Conservation (phyloP, 2,113 vertebrate genomes). For the Clupea harengus region DNA sequence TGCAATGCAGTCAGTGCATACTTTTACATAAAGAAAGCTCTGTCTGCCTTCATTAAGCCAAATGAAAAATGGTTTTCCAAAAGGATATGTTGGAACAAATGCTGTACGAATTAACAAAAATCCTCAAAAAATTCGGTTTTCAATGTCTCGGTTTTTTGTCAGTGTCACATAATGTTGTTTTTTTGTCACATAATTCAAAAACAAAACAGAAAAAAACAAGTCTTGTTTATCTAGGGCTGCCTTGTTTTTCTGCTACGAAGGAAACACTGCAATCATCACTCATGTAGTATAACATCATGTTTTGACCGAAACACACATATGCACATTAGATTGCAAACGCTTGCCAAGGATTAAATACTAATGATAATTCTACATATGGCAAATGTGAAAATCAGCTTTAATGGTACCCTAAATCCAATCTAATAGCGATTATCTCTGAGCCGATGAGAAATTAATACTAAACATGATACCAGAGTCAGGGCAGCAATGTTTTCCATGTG, state of each 20-base stretch:
- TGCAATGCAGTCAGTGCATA: conserved; percentile 30
- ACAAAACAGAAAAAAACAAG: conserved; percentile 7
- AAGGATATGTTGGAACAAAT: not conserved
- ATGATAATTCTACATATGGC: conserved; percentile 78
- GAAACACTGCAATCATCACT: not conserved
- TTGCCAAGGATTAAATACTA: conserved; percentile 63
- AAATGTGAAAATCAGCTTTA: conserved; percentile 70
- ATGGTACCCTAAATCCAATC: conserved; percentile 73
- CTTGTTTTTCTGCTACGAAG: not conserved
- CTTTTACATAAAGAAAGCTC: conserved; percentile 26
- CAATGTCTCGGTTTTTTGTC: not conserved
- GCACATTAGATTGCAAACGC: conserved; percentile 42
- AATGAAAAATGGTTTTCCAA: conserved; percentile 37
- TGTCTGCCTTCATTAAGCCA: conserved; percentile 47
- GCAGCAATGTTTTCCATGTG: conserved; percentile 19
- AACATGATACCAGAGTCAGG: conserved; percentile 59
- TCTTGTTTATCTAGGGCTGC: not conserved
- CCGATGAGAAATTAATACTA: conserved; percentile 72
- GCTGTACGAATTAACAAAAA: not conserved
- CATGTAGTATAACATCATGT: conserved; percentile 37
- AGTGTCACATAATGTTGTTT: not conserved
- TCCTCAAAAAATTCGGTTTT: not conserved
- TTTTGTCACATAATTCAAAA: not conserved
- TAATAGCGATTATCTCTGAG: conserved; percentile 69
- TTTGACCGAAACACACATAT: conserved; percentile 36